phyloP scores from a whole-genome alignment of 2,888 invertebrate genomes.

The Acronicta psi region DNA sequence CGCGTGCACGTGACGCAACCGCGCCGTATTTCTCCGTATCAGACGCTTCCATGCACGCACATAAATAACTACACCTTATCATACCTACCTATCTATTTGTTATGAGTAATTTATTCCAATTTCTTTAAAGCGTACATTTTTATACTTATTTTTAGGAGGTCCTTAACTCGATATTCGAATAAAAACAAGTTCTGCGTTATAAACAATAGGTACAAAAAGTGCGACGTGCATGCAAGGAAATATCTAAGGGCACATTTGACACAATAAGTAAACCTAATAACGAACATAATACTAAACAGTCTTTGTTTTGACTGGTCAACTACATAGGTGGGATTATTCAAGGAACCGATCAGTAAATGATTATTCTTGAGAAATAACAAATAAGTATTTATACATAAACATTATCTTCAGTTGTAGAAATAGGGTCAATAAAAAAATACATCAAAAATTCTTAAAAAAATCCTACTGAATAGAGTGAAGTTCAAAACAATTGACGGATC shows the following conservation, averaged over 20 bases:
- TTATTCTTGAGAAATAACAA: slow-evolving; percentile 45
- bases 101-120: slow-evolving; percentile 84
- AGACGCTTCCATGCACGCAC: slow-evolving; percentile 76
- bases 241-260: slow-evolving; percentile 72
- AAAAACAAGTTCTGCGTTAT: slow-evolving; percentile 66
- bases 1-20: slow-evolving; percentile 29
- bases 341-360: slow-evolving; percentile 72
- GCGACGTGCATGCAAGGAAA: slow-evolving; percentile 79
- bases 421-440: slow-evolving; percentile 38
- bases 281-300: slow-evolving; percentile 85
- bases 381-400: slow-evolving; percentile 20
- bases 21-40: slow-evolving; percentile 46
- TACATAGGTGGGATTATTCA: slow-evolving; percentile 83
- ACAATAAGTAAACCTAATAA: slow-evolving; percentile 81
- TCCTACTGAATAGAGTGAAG: slow-evolving; percentile 44
- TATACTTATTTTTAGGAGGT: slow-evolving; percentile 86
- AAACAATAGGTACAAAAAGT: slow-evolving; percentile 75
- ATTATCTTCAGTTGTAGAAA: slow-evolving; percentile 40
- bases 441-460: slow-evolving; percentile 33
- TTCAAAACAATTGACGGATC: slow-evolving; percentile 73
- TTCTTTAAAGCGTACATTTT: slow-evolving; percentile 89
- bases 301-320: slow-evolving; percentile 85
- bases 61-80: slow-evolving; percentile 82
- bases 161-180: slow-evolving; percentile 80
- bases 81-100: slow-evolving; percentile 86